phyloP scores from a whole-genome alignment of 2,888 invertebrate genomes.

The Brenthis hecate region DNA sequence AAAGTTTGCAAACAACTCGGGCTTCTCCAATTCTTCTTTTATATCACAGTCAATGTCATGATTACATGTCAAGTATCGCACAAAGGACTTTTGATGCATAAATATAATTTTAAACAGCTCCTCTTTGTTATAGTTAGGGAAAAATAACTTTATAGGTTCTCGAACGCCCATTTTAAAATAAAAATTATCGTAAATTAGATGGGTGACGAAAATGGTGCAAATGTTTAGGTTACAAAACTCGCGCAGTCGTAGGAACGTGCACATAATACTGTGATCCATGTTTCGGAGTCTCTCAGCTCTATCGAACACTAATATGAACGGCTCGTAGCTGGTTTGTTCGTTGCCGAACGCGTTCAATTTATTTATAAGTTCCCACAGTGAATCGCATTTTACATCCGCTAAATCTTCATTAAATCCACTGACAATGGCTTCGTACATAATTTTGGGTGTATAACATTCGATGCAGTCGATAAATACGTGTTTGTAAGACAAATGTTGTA shows the following conservation, averaged over 20 bases:
- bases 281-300: conserved; percentile 90
- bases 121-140: conserved; percentile 91
- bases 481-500: conserved; percentile 82
- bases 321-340: conserved; percentile 55
- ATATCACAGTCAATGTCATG: conserved; percentile 55
- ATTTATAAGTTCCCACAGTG: conserved; percentile 85
- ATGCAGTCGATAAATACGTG: conserved; percentile 88
- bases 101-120: conserved; percentile 81
- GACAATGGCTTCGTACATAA: conserved; percentile 89
- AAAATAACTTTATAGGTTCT: conserved; percentile 88
- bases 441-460: conserved; percentile 89
- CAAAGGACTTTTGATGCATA: conserved; percentile 61
- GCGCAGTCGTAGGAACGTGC: conserved; percentile 87
- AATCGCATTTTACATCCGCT: conserved; percentile 83
- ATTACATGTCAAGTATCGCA: conserved; percentile 56
- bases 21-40: conserved; percentile 61
- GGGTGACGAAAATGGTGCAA: conserved; percentile 89
- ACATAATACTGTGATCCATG: conserved; percentile 88
- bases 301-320: conserved; percentile 88
- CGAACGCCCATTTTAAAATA: conserved; percentile 85
- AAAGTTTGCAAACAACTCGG: conserved; percentile 89
- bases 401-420: conserved; percentile 76
- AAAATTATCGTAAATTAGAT: conserved; percentile 91
- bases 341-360: conserved; percentile 65
- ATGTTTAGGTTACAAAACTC: conserved; percentile 88